A percentile compares a stretch with the other conserved stretches of the same genome.
phyloP scores from a whole-genome alignment of 1,140 invertebrate genomes.

The Rhyacophila brunnea region DNA sequence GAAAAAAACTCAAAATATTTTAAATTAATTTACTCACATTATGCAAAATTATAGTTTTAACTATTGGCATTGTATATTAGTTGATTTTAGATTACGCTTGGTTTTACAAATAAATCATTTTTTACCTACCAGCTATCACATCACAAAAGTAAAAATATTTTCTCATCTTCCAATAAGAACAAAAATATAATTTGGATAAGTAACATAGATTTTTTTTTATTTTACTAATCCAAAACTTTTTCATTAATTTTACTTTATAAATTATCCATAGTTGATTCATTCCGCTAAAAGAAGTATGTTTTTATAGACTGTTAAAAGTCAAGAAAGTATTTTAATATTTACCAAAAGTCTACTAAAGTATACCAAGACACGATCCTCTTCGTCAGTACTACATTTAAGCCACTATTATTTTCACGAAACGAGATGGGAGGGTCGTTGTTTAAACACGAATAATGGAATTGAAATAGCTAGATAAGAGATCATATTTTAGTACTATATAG shows the following conservation, averaged over 20 bases:
- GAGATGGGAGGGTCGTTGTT: slow-evolving; percentile 21
- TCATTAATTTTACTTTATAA: not conserved
- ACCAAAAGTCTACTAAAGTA: slow-evolving; percentile 22
- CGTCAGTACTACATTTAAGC: slow-evolving; percentile 9
- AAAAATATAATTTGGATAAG: not conserved
- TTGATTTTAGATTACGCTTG: too few species aligned
- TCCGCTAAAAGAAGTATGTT: too few species aligned
- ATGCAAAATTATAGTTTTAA: too few species aligned
- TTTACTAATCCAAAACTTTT: not conserved
- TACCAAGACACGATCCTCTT: slow-evolving; percentile 12
- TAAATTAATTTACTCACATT: too few species aligned
- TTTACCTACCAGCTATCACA: too few species aligned
- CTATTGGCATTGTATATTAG: too few species aligned
- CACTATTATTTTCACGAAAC: slow-evolving; percentile 22
- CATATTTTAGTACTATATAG: too few species aligned
- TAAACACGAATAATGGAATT: slow-evolving; percentile 34
- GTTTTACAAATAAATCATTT: too few species aligned
- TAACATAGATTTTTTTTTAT: not conserved
- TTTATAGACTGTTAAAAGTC: not conserved
- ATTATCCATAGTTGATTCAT: too few species aligned
- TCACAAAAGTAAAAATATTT: too few species aligned
- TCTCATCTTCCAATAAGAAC: too few species aligned
- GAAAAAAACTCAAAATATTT: too few species aligned
- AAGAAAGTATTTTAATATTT: slow-evolving; percentile 7
- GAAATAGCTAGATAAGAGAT: slow-evolving; percentile 16